Evolutionary conservation across 1,140 invertebrate species (phyloP).

Genomic region (Drosophila nikananu): DNA sequence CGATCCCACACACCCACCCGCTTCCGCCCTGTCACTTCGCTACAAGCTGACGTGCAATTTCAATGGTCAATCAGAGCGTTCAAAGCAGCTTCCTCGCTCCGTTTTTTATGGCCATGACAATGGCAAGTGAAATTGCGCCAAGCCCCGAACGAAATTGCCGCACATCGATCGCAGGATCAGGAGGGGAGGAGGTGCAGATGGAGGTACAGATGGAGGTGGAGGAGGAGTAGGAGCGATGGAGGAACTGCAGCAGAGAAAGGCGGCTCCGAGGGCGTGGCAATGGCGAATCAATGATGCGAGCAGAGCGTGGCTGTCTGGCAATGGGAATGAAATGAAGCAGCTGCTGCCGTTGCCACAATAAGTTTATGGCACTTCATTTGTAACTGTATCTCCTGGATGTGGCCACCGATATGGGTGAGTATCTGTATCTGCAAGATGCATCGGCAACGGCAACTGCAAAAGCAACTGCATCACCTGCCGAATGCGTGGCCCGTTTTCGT

Average conservation of each 20-base stretch:
- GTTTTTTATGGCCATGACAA: slow-evolving; percentile 65
- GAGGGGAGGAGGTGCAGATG: not conserved
- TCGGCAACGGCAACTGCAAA: slow-evolving; percentile 14
- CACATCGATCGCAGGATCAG: slow-evolving; percentile 39
- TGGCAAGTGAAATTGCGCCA: slow-evolving; percentile 67
- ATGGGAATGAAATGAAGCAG: slow-evolving; percentile 72
- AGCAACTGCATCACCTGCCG: slow-evolving; percentile 45
- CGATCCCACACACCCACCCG: slow-evolving; percentile 11
- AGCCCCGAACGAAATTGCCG: slow-evolving; percentile 65
- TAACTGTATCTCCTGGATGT: slow-evolving; percentile 45
- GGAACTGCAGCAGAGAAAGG: not conserved
- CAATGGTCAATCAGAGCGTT: slow-evolving; percentile 80
- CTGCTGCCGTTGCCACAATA: slow-evolving; percentile 58
- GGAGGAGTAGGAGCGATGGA: not conserved
- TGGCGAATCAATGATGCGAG: slow-evolving; percentile 68
- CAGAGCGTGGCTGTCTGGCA: slow-evolving; percentile 28
- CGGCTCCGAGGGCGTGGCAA: slow-evolving; percentile 30
- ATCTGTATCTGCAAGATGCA: slow-evolving; percentile 54
- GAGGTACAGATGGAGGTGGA: not conserved
- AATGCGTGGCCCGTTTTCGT: slow-evolving; percentile 42
- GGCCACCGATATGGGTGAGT: slow-evolving; percentile 8
- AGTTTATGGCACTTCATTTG: slow-evolving; percentile 62
- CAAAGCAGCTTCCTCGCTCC: slow-evolving; percentile 47
- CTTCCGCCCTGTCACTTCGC: not conserved
- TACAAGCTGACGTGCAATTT: slow-evolving; percentile 72